Evolutionary conservation across 2,113 vertebrate genomes (phyloP), one percentile per base, ranked within the genome.

Genomic region (Suncus etruscus): DNA sequence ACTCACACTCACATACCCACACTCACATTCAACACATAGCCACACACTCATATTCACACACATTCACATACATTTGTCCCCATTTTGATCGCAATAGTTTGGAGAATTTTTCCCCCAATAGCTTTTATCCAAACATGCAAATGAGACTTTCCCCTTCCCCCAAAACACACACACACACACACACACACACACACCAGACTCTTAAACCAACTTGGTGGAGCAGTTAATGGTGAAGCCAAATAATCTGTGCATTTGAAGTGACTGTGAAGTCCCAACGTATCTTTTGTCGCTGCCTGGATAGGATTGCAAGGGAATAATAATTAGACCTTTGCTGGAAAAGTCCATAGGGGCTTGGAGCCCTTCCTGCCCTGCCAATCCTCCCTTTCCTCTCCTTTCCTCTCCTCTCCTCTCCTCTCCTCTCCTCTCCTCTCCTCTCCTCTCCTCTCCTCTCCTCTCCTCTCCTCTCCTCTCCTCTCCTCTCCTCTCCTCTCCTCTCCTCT

Each of bases 91-190:
- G 18, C 18, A 22, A 61, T 61, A 16, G 5, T 54, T 61, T 20
- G 14, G 3, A 61, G 16, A 20, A 6, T 61, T 6, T 22, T 61
- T 20, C 58, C 51, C 51, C 58, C 58, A 61, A 88, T 81, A 93
- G 94, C 92, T 92, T 95, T 95, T 96, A 96, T 91, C 93, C 97
- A 97, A 96, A 95, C 95, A 96, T 94, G 97, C 96, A 97, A 95
- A 97, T 95, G 90, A 96, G 95, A 94, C 86, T 95, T 96, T 95
- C 90, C 83, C 94, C 91, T 16, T 18, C 54, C 54, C 54, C 54
- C 15, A 58, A 58, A 8, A 14, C 54, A 14, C 11, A 14, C 58
- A 61, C 58, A 16, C 86, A 14, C 11, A 14, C 58, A 61, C 58
- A 16, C 86, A 58, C 54, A 14, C 54, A 14, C 11, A 14, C 58